Conservation (phyloP, 2,797 vertebrate species). For the Pogonophryne albipinna region DNA sequence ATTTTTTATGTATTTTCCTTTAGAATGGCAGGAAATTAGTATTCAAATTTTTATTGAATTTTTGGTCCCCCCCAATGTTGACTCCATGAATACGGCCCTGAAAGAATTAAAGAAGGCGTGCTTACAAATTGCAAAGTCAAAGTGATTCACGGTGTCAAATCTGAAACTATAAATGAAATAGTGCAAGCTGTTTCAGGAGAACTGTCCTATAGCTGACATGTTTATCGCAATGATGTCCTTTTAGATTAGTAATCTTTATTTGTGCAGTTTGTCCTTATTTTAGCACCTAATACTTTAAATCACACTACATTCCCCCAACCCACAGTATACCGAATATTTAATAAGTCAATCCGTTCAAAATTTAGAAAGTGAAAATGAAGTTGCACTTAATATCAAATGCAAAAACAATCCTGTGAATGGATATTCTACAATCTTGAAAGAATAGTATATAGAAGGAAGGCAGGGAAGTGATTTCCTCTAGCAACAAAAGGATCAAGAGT, state of each 20-base stretch:
- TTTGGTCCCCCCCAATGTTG: too few relatives aligned
- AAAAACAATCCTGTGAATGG: neutral
- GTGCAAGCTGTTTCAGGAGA: neutral
- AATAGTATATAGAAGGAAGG: neutral
- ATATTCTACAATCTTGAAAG: neutral
- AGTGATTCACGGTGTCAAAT: neutral
- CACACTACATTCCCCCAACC: neutral
- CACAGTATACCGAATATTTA: neutral
- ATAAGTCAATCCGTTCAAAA: too few relatives aligned
- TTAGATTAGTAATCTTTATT: neutral
- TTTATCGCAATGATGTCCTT: neutral
- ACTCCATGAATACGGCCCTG: too few relatives aligned
- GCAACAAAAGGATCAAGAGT: constrained; percentile 21
- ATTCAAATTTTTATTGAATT: too few relatives aligned
- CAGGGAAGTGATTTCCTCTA: constrained; percentile 9
- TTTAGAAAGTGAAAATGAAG: too few relatives aligned
- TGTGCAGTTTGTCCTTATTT: constrained; percentile 1
- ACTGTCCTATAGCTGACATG: neutral
- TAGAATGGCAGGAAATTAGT: too few relatives aligned
- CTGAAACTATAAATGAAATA: neutral
- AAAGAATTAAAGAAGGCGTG: neutral
- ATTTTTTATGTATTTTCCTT: too few relatives aligned
- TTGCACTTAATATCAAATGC: neutral
- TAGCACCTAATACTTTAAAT: neutral
- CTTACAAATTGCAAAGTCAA: neutral